Evolutionary conservation across 2,888 invertebrate genomes (phyloP).

Genomic region (Mesorhabditis spiculigera): DNA sequence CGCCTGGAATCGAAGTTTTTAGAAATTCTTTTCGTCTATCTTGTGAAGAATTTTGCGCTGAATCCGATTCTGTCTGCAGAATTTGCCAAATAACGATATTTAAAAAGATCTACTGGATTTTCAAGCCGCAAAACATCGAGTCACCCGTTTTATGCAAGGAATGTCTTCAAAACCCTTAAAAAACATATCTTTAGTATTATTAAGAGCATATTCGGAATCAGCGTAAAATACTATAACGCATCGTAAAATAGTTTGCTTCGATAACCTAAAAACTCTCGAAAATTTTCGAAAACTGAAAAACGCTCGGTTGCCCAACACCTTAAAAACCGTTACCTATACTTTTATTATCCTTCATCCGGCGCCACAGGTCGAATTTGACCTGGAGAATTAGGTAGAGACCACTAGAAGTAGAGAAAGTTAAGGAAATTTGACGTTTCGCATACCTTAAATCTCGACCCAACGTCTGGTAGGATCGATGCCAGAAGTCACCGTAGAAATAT

Average conservation of each 20-base stretch:
- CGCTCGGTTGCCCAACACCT: conserved; percentile 25
- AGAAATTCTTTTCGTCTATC: no score
- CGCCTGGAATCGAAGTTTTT: background rate
- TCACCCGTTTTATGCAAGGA: no score
- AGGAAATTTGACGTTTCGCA: background rate
- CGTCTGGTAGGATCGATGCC: conserved; percentile 54
- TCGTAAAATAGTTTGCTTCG: background rate
- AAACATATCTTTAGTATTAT: no score
- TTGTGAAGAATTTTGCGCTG: no score
- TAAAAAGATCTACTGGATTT: no score
- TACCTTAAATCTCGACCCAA: conserved; percentile 53
- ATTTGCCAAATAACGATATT: conserved; percentile 14
- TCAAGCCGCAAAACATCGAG: no score
- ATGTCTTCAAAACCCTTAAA: no score
- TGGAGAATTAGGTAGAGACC: conserved; percentile 49
- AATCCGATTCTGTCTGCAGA: background rate
- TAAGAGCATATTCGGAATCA: background rate
- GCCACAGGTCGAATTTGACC: conserved; percentile 50
- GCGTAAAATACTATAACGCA: background rate
- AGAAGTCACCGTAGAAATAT: conserved; percentile 49
- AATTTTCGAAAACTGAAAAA: conserved; percentile 3
- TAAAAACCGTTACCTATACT: conserved; percentile 50
- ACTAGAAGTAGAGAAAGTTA: conserved; percentile 30
- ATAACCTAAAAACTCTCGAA: background rate
- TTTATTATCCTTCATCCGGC: conserved; percentile 44